A percentile compares a stretch with the other conserved stretches of the same genome.
These are phyloP conservation scores for Agrotis clavis DNA, from an alignment of 2,888 invertebrate species.

Conservation along the genomic window DNA sequence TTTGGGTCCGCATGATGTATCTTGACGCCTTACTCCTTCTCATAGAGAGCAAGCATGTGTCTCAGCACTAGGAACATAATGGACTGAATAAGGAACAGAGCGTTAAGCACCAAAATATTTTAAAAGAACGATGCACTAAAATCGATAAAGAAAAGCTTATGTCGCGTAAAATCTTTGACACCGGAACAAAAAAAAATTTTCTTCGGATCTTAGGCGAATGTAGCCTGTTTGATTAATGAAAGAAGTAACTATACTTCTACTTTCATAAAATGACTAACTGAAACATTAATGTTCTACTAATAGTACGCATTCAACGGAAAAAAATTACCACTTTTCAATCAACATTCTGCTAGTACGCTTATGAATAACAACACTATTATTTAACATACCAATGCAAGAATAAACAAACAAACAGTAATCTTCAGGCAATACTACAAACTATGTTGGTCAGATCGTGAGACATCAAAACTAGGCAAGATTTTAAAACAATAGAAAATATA, in stretches of 20 bases:
- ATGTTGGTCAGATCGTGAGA: slow-evolving; percentile 3
- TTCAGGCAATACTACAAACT: slow-evolving; percentile 16
- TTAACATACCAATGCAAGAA: slow-evolving; percentile 27
- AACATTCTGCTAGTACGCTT: neutral
- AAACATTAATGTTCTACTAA: neutral
- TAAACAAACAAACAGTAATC: slow-evolving; percentile 43
- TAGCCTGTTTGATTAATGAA: no score
- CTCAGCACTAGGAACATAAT: neutral
- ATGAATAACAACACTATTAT: slow-evolving; percentile 10
- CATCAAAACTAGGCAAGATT: slow-evolving; percentile 9
- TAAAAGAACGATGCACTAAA: neutral
- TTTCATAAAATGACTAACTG: no score
- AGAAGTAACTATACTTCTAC: no score
- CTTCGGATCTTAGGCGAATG: no score
- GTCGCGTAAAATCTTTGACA: no score
- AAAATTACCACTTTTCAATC: slow-evolving; percentile 8
- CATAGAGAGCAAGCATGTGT: neutral
- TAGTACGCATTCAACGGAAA: neutral
- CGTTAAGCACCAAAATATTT: neutral
- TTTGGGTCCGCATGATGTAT: neutral
- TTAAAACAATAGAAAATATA: slow-evolving; percentile 26
- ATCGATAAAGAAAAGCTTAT: neutral
- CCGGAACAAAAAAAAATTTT: no score
- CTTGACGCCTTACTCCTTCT: no score
- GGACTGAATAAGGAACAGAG: neutral